A percentile compares a stretch with the other conserved stretches of the same genome.
These are phyloP conservation scores for Callocephalon fimbriatum DNA, from an alignment of 2,113 vertebrate species.

Conservation along the genomic window DNA sequence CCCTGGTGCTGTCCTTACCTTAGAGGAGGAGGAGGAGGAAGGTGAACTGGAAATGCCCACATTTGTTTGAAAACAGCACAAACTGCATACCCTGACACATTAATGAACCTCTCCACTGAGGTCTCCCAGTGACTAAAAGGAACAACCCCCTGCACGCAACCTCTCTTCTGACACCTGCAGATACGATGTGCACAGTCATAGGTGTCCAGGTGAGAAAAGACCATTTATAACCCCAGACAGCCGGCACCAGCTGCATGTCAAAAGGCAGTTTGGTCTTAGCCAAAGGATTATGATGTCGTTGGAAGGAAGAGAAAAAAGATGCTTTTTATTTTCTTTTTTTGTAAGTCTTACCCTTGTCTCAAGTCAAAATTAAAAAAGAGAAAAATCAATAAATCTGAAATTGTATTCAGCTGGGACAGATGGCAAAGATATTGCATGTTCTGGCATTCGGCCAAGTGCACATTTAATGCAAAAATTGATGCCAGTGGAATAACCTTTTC, in stretches of 20 bases:
- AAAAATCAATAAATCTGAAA: slow-evolving; percentile 47
- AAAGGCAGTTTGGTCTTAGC: not conserved
- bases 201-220: not conserved
- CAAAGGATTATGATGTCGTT: not conserved
- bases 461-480: slow-evolving; percentile 62
- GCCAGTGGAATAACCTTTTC: slow-evolving; percentile 53
- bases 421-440: slow-evolving; percentile 52
- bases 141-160: not conserved
- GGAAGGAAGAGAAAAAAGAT: not conserved
- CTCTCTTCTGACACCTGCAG: not conserved
- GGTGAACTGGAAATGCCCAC: not conserved
- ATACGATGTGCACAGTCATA: fast-evolving
- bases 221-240: not conserved
- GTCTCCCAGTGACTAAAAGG: fast-evolving
- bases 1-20: not conserved
- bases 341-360: slow-evolving; percentile 20
- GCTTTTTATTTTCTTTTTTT: not conserved
- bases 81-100: not conserved
- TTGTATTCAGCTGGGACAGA: slow-evolving; percentile 50
- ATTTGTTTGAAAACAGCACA: not conserved
- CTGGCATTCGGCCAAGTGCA: slow-evolving; percentile 35
- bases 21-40: not conserved
- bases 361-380: not conserved
- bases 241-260: not conserved
- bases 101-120: not conserved